A percentile compares a stretch with the other conserved stretches of the same genome.
Conservation (phyloP, 2,113 vertebrate species). For the Pontoporia blainvillei region DNA sequence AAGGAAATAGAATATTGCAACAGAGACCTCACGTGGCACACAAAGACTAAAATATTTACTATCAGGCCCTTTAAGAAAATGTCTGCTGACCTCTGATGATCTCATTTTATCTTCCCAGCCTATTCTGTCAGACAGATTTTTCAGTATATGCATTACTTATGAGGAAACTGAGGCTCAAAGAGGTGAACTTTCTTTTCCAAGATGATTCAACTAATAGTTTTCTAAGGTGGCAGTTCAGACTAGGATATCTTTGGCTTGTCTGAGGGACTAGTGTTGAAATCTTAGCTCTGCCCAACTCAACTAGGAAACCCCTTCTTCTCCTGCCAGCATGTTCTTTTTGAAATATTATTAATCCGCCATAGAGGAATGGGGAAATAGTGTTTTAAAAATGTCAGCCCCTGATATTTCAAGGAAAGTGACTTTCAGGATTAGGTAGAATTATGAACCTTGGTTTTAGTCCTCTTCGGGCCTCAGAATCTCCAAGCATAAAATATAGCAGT, state of each 20-base stretch:
- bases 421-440: not conserved
- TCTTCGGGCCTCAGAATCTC: not conserved
- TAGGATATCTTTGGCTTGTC: not conserved
- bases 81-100: not conserved
- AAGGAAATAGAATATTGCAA: not conserved
- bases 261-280: not conserved
- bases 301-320: not conserved
- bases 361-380: not conserved
- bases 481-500: not conserved
- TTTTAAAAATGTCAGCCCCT: not conserved
- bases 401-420: not conserved
- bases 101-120: not conserved
- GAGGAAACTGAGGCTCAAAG: not conserved
- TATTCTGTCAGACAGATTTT: not conserved
- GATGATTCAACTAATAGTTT: not conserved
- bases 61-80: not conserved
- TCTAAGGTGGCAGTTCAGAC: not conserved
- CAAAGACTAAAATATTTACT: constrained; percentile 17
- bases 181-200: not conserved
- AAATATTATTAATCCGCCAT: not conserved
- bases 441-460: not conserved
- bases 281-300: not conserved
- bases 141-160: not conserved
- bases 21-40: not conserved
- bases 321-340: not conserved